Evolutionary conservation across 2,113 vertebrate genomes (phyloP).

Genomic region (Chunga burmeisteri): DNA sequence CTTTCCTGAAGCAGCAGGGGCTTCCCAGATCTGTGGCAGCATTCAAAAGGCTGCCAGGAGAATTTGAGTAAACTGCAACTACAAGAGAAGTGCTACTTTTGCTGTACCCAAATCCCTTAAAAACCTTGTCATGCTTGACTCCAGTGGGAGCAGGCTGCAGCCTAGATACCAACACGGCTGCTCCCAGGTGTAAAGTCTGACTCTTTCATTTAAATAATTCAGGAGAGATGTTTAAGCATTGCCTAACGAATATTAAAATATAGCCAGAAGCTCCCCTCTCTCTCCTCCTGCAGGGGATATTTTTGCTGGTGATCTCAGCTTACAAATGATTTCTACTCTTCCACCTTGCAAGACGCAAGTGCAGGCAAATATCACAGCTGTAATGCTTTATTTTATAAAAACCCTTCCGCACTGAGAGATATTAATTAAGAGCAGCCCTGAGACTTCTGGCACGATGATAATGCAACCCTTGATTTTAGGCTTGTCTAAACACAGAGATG

Average conservation of each 20-base stretch:
- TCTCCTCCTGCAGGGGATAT: not conserved
- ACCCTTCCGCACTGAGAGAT: not conserved
- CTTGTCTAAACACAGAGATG: slow-evolving; percentile 33
- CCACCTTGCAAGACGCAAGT: not conserved
- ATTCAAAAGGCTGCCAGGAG: not conserved
- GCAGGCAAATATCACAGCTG: slow-evolving; percentile 32
- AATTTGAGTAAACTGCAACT: not conserved
- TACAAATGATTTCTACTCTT: slow-evolving; percentile 28
- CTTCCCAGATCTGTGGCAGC: not conserved
- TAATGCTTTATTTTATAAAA: slow-evolving; percentile 12
- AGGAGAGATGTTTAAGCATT: not conserved
- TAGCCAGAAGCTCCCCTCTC: not conserved
- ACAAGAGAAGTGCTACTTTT: not conserved
- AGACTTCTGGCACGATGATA: slow-evolving; percentile 13
- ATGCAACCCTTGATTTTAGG: slow-evolving; percentile 18
- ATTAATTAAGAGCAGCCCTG: slow-evolving; percentile 28
- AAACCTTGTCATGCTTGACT: not conserved
- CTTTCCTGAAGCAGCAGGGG: not conserved
- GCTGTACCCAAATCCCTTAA: slow-evolving; percentile 2
- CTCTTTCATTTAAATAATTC: slow-evolving; percentile 11
- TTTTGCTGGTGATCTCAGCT: slow-evolving; percentile 31
- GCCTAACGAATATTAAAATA: slow-evolving; percentile 27
- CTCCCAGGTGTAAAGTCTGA: not conserved
- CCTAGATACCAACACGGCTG: not conserved
- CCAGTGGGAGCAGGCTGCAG: not conserved